Evolutionary conservation across 2,113 vertebrate species (phyloP).

Genomic region (Oryzias celebensis): DNA sequence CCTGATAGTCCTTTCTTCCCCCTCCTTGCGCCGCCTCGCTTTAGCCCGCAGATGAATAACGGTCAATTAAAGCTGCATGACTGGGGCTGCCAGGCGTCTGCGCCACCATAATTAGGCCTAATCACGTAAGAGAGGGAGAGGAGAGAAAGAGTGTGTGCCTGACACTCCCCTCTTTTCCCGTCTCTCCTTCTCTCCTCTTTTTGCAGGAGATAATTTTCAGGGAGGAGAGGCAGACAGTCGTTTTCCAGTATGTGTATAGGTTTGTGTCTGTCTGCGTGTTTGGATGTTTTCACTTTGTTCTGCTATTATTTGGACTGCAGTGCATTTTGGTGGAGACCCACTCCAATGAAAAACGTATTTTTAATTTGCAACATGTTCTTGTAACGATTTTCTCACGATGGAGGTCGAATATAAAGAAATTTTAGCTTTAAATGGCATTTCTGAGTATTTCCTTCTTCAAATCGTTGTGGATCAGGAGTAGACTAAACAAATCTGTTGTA

Average conservation of each 20-base stretch:
- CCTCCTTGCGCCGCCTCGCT: conserved; percentile 71
- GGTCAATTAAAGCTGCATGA: conserved; percentile 89
- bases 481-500: too few relatives aligned
- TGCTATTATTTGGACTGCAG: conserved; percentile 23
- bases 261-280: conserved; percentile 21
- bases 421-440: too few relatives aligned
- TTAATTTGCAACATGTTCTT: too few relatives aligned
- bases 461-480: too few relatives aligned
- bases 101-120: conserved; percentile 94
- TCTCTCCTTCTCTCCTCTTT: conserved; percentile 69
- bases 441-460: too few relatives aligned
- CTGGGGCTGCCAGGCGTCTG: conserved; percentile 86
- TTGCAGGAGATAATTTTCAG: conserved; percentile 86
- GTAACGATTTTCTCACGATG: too few relatives aligned
- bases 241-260: conserved; percentile 52
- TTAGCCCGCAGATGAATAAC: conserved; percentile 88
- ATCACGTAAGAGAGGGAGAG: conserved; percentile 76
- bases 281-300: conserved; percentile 23
- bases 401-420: too few relatives aligned
- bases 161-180: conserved; percentile 67
- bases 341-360: too few relatives aligned
- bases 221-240: conserved; percentile 78
- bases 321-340: conserved; percentile 43
- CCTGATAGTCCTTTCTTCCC: conserved; percentile 75
- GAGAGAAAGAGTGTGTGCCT: conserved; percentile 58